Conservation (phyloP, 2,113 vertebrate species). For the Muscicapa adusta region DNA sequence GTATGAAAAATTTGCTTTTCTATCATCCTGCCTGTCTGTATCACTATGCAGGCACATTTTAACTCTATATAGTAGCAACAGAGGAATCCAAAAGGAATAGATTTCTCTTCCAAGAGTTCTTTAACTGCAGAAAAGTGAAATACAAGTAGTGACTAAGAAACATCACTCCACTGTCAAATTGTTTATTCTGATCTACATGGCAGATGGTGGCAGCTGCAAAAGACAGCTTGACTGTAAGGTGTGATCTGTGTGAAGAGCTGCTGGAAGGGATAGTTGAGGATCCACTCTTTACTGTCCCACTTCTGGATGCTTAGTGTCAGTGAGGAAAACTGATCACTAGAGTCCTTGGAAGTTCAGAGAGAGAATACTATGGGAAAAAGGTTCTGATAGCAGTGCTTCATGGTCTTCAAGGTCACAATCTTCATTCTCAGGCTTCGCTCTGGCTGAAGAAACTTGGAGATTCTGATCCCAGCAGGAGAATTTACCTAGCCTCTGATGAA, state of each 20-base stretch:
- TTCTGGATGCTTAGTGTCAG: background rate
- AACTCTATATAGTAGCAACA: background rate
- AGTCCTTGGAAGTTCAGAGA: background rate
- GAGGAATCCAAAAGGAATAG: background rate
- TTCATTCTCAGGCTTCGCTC: background rate
- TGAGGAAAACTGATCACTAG: background rate
- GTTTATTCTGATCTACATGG: background rate
- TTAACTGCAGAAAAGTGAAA: background rate
- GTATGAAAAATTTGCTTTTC: background rate
- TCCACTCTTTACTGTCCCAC: background rate
- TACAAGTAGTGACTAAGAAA: background rate
- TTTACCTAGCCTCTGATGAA: background rate
- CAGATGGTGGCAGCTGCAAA: background rate
- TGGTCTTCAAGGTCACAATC: background rate
- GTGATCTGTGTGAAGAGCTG: background rate
- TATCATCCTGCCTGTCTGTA: background rate
- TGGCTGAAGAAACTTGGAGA: background rate
- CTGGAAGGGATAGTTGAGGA: background rate
- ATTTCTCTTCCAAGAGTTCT: background rate
- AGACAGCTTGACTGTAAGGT: background rate
- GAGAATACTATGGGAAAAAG: background rate
- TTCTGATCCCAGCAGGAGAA: background rate
- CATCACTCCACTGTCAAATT: background rate
- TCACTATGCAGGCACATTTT: background rate
- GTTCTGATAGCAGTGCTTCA: background rate